phyloP scores from a whole-genome alignment of 2,113 vertebrate species.

The Tragelaphus imberbis region DNA sequence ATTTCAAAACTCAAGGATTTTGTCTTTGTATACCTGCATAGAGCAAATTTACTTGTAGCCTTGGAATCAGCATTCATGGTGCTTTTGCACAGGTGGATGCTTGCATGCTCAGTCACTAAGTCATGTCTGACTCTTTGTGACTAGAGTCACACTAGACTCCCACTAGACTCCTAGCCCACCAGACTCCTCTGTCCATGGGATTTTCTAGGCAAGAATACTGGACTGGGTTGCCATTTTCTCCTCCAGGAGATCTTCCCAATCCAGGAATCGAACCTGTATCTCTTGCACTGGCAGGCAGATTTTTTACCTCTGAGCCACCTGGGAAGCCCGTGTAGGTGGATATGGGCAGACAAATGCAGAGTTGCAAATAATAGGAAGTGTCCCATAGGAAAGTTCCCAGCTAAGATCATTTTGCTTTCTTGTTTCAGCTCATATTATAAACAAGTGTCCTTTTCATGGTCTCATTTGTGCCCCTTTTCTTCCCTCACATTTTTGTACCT shows the following conservation, averaged over 20 bases:
- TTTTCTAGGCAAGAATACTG: background rate
- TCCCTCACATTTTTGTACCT: background rate
- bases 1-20: background rate
- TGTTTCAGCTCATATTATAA: background rate
- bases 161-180: background rate
- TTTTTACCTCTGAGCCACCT: background rate
- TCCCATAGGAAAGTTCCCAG: rapidly evolving
- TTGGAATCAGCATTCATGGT: background rate
- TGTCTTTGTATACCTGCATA: background rate
- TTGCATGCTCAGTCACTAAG: background rate
- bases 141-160: too few species aligned
- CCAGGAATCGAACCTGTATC: background rate
- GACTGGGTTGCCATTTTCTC: background rate
- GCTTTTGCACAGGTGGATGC: background rate
- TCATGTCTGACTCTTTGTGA: background rate
- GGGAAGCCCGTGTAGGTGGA: background rate
- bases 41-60: background rate
- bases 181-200: background rate
- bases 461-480: background rate
- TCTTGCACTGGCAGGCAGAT: background rate
- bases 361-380: background rate
- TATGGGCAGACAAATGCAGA: background rate
- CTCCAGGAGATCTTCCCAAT: background rate
- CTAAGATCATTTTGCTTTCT: background rate
- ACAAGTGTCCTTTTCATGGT: background rate